Base-by-base conservation (phyloP, 1,140 invertebrate species). In the Pachypeltis micranthus region DNA sequence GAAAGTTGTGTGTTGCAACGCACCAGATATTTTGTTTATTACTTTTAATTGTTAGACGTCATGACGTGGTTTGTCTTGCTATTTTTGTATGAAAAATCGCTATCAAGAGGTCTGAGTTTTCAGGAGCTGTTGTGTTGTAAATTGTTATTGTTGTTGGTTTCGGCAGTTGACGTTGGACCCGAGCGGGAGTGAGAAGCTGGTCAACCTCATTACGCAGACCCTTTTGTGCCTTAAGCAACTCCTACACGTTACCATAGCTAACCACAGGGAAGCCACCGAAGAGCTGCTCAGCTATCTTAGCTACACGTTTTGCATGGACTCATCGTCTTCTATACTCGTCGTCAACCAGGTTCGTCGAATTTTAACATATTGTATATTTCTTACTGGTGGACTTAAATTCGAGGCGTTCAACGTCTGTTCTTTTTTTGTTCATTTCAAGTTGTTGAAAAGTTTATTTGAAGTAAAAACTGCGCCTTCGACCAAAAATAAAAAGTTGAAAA, bases 401-500 rank as follows among this genome's bases (percentile, higher is more conserved):
- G n/a, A n/a, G n/a, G n/a, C n/a, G n/a, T n/a, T n/a, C n/a, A n/a
- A n/a, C n/a, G n/a, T n/a, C n/a, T 58, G 29, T 34, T 39, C 56
- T 51, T 65, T 65, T 61, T 26, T 65, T 65, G 59, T 65, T 56
- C 71, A 27, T 26, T 67, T 72, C 31, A 70, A 93, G 77, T 70
- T 94, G 0, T 70, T 93, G 7, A 91, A 91, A 74, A 86, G 86
- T 67, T 73, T 93, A 1, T 93, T 92, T 75, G 85, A 85, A 1
- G 86, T 83, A 0, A 92, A 93, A 70, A 78, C 91, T 65, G 78
- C 81, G 4, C 10, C 21, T 51, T 4, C 47, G 12, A 51, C 7
- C 47, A 51, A 21, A 39, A 7, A 7, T 16, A 39, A 39, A 21
- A 16, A 10, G 23, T 7, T 21, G 12, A 21, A 21, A 51, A 4